These are phyloP conservation scores for Drosophila birchii DNA, from an alignment of 2,888 invertebrate genomes.

Conservation along the genomic window DNA sequence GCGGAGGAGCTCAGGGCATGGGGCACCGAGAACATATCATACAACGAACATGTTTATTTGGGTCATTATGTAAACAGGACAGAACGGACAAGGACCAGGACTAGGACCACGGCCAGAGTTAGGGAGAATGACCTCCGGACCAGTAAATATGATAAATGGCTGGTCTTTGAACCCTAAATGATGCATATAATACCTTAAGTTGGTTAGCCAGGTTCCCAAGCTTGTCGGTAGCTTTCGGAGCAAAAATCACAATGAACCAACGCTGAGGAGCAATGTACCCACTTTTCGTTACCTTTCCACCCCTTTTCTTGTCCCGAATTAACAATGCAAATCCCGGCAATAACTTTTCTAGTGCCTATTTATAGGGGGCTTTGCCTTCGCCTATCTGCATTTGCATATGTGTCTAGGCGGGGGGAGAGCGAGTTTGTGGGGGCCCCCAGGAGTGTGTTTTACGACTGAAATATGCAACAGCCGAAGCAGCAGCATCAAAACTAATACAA, in stretches of 20 bases:
- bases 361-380: slow-evolving; percentile 18
- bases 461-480: slow-evolving; percentile 53
- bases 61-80: slow-evolving; percentile 60
- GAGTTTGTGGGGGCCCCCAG: slow-evolving; percentile 13
- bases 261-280: background rate
- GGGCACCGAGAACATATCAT: slow-evolving; percentile 29
- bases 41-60: slow-evolving; percentile 60
- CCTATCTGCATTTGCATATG: slow-evolving; percentile 40
- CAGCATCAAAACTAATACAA: slow-evolving; percentile 48
- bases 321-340: slow-evolving; percentile 32
- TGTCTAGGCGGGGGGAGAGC: background rate
- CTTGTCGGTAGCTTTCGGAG: background rate
- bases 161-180: slow-evolving; percentile 57
- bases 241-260: slow-evolving; percentile 5
- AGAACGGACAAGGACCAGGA: background rate
- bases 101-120: background rate
- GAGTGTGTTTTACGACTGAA: slow-evolving; percentile 56
- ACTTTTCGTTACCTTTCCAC: background rate
- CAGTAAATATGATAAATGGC: slow-evolving; percentile 64
- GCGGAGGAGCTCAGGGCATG: slow-evolving; percentile 7
- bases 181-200: slow-evolving; percentile 42
- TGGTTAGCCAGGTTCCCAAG: slow-evolving; percentile 12
- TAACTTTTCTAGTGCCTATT: slow-evolving; percentile 31
- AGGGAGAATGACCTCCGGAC: slow-evolving; percentile 5
- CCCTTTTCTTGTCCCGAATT: slow-evolving; percentile 12